Base-by-base conservation (phyloP, 2,797 vertebrate species). In the Eulemur coronatus region DNA sequence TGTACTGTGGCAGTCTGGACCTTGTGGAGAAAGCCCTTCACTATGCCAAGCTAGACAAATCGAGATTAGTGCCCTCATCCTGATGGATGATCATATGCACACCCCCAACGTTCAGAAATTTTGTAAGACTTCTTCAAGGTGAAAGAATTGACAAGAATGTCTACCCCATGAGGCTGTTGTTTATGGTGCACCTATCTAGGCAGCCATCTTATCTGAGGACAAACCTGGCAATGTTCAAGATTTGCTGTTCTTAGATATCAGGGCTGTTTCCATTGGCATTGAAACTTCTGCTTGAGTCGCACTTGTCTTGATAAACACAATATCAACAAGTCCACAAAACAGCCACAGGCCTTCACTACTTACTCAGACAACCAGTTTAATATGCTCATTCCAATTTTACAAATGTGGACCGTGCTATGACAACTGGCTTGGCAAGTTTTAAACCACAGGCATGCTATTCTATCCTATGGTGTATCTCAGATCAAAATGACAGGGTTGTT, bases 361-460 rank as follows among this genome's bases (percentile, higher is more conserved):
- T 99, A 99, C 61, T 99, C 99, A 0, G 99, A 99, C 72, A 99
- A 99, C 98, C 99, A 99, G 98, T 99, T 99, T 1, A 99, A 99
- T 84, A 99, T 99, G 97, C 98, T 99, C 69, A 99, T 99, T 96
- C 99, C 48, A 99, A 99, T 99, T 99, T 0, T 99, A 99, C 10
- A 99, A 99, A 97, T 99, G 99, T 84, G 99, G 99, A 18, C 99
- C 98, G 99, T 98, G 99, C 99, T 7, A 99, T 99, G 99, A 99
- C 99, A 0, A 99, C 50, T 7, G 38, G 5, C 38, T 80, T 28
- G 6, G 7, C 2, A 80, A 63, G 35, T 70, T 90, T n/a, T 59
- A 76, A 41, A 67, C 55, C 33, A 43, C 26, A 69, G 22, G 6
- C 48, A 98, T 94, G 99, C 99, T 84, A 99, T 99, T 48, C 99